Percentiles rank a stretch among this genome's conserved stretches.
phyloP scores from a whole-genome alignment of 2,797 vertebrate genomes.

The Pipistrellus pygmaeus region DNA sequence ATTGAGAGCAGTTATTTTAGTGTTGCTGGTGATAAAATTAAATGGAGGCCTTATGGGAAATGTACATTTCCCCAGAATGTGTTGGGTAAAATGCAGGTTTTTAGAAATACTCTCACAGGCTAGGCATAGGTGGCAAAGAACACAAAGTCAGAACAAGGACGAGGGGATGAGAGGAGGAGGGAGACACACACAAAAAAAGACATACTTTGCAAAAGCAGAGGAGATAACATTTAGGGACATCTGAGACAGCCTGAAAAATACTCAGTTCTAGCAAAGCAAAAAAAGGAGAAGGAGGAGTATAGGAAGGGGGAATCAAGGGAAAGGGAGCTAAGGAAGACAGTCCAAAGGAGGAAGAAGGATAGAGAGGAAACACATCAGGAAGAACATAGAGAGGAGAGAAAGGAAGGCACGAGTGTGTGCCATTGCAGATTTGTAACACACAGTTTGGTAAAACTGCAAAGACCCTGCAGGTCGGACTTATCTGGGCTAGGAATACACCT shows the following conservation, averaged over 20 bases:
- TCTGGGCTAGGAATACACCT: not conserved
- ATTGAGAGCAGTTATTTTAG: conserved; percentile 78
- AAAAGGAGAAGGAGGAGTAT: not conserved
- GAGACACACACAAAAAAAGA: not conserved
- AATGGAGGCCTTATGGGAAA: conserved; percentile 70
- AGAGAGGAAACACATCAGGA: not conserved
- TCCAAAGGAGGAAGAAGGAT: not conserved
- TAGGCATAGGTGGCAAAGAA: not conserved
- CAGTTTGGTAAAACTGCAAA: not conserved
- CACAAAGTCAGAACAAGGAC: not conserved
- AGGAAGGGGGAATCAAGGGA: not conserved
- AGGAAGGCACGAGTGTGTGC: not conserved
- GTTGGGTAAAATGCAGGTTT: conserved; percentile 49
- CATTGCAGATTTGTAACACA: not conserved
- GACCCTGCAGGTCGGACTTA: not conserved
- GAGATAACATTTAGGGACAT: not conserved
- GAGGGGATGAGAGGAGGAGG: not conserved
- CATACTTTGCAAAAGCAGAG: not conserved
- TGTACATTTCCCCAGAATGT: conserved; percentile 49
- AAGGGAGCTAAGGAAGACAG: not conserved
- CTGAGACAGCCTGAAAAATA: not conserved
- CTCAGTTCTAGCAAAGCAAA: not conserved
- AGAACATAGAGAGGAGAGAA: not conserved
- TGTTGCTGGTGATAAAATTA: conserved; percentile 74
- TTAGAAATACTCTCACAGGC: conserved; percentile 38